Percentiles rank a stretch among this genome's conserved stretches.
phyloP scores from a whole-genome alignment of 2,888 invertebrate species.

The Baronia brevicornis region DNA sequence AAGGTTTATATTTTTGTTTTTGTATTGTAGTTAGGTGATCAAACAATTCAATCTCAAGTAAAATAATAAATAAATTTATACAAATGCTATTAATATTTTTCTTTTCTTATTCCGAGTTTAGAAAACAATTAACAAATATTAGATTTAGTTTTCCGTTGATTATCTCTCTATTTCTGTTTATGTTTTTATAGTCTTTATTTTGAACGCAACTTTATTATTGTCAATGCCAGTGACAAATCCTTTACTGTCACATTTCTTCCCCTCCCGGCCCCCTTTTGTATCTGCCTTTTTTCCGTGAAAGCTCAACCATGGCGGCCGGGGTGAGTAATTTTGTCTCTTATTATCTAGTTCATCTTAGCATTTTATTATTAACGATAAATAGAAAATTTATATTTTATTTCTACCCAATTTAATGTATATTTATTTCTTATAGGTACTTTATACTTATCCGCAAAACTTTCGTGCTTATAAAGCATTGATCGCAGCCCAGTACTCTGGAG shows the following conservation, averaged over 20 bases:
- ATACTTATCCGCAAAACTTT: constrained; percentile 98
- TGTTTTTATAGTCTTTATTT: too few relatives aligned
- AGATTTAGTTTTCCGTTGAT: too few relatives aligned
- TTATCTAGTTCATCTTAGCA: constrained; percentile 46
- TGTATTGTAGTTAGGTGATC: too few relatives aligned
- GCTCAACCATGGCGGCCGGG: constrained; percentile 82
- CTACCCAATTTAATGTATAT: constrained; percentile 21
- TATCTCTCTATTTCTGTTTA: too few relatives aligned
- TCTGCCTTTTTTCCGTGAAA: constrained; percentile 57
- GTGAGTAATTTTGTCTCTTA: constrained; percentile 72
- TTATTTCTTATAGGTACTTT: constrained; percentile 89
- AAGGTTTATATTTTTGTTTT: too few relatives aligned
- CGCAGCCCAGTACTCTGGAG: constrained; percentile 97
- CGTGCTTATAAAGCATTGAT: constrained; percentile 98
- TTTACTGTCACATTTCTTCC: constrained; percentile 9
- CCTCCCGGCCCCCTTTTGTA: constrained; percentile 22
- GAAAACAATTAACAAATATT: too few relatives aligned
- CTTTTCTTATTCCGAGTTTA: too few relatives aligned
- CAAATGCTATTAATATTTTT: neutral
- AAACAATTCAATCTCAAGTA: too few relatives aligned
- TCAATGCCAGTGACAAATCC: constrained; percentile 22
- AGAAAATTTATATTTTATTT: constrained; percentile 18
- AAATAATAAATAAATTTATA: neutral
- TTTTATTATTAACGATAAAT: constrained; percentile 20
- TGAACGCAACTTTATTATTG: constrained; percentile 28